phyloP scores from a whole-genome alignment of 2,113 vertebrate genomes.

The Saiga tatarica region DNA sequence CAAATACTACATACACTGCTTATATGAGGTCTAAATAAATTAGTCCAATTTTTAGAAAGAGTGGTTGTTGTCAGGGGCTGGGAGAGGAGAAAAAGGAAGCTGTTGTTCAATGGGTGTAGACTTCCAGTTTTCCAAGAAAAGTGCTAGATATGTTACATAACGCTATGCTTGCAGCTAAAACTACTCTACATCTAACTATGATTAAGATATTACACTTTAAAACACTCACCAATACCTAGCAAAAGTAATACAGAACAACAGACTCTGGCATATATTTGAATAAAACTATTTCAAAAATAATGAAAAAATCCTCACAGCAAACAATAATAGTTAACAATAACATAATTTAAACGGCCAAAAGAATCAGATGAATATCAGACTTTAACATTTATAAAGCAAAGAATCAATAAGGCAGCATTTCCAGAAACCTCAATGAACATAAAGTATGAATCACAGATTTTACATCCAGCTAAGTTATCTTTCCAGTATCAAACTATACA shows the following conservation, averaged over 20 bases:
- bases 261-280: neutral
- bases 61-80: neutral
- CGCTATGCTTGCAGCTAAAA: neutral
- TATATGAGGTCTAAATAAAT: neutral
- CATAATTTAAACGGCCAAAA: neutral
- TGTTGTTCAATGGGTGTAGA: neutral
- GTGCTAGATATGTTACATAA: neutral
- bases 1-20: neutral
- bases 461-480: neutral
- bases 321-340: neutral
- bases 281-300: slow-evolving; percentile 13
- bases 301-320: neutral
- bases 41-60: neutral
- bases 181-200: neutral
- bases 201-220: neutral
- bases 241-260: neutral
- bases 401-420: neutral
- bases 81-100: neutral
- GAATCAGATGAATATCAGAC: neutral
- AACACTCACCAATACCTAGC: neutral
- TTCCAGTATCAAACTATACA: too few species aligned
- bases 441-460: neutral
- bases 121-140: neutral
- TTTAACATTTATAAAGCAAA: neutral
- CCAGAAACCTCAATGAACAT: neutral